phyloP scores from a whole-genome alignment of 2,888 invertebrate species.

The Trissolcus japonicus region DNA sequence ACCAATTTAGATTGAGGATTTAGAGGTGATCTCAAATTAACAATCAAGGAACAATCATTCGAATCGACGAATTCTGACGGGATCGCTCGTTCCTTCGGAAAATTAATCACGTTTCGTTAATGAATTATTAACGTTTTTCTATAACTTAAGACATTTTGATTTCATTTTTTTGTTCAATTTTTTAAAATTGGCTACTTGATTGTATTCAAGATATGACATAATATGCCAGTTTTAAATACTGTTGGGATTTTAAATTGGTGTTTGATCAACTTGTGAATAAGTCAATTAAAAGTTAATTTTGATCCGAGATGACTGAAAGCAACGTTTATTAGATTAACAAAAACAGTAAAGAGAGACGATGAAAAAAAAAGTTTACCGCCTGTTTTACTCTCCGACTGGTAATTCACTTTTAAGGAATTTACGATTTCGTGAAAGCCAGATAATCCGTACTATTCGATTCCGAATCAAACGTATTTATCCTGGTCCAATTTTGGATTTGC shows the following conservation, averaged over 20 bases:
- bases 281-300: constrained; percentile 47
- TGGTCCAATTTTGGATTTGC: constrained; percentile 19
- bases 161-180: no score
- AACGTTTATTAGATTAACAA: constrained; percentile 27
- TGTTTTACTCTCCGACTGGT: neutral
- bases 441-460: constrained; percentile 27
- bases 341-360: neutral
- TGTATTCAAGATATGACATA: no score
- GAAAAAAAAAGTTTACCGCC: constrained; percentile 11
- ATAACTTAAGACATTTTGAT: no score
- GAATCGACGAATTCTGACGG: neutral
- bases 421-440: constrained; percentile 27
- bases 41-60: neutral
- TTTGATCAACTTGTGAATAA: constrained; percentile 15
- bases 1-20: no score
- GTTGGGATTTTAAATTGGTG: no score
- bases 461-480: constrained; percentile 49
- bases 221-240: no score
- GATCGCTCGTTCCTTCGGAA: no score
- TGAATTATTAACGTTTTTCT: no score
- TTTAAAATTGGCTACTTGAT: no score
- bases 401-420: constrained; percentile 27
- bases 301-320: no score
- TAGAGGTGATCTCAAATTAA: neutral
- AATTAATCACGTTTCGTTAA: no score